These are phyloP conservation scores for Kryphioiulus occultus DNA, from an alignment of 2,888 invertebrate species.

Conservation along the genomic window DNA sequence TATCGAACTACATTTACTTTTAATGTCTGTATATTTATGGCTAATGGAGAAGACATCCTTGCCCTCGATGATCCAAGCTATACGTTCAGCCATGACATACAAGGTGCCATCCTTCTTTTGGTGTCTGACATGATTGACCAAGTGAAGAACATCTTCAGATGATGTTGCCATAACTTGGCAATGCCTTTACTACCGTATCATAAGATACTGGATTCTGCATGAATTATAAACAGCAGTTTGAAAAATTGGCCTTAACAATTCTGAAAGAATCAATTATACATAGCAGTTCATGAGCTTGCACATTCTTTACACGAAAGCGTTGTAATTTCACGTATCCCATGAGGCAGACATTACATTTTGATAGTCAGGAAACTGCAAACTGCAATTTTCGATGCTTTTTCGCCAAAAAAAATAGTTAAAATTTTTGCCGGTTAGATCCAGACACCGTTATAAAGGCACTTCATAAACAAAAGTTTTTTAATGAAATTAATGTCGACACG, in stretches of 20 bases:
- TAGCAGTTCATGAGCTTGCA: no score
- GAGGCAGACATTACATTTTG: no score
- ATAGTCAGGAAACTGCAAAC: no score
- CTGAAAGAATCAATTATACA: neutral
- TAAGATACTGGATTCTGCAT: neutral
- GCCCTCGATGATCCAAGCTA: conserved; percentile 93
- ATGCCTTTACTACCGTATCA: neutral
- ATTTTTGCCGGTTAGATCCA: no score
- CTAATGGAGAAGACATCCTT: conserved; percentile 93
- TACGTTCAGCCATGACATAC: conserved; percentile 92
- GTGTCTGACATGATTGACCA: conserved; percentile 89
- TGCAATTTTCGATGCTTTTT: no score
- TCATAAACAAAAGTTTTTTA: no score
- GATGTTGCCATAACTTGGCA: conserved; percentile 76
- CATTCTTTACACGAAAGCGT: no score
- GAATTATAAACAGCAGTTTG: neutral
- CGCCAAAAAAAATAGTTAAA: no score
- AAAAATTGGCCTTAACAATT: neutral
- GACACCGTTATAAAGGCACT: no score
- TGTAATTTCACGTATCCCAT: no score
- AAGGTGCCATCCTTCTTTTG: conserved; percentile 96
- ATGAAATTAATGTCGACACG: no score
- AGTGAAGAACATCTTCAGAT: conserved; percentile 93
- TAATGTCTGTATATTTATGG: conserved; percentile 93
- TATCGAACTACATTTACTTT: conserved; percentile 71